phyloP scores from a whole-genome alignment of 2,888 invertebrate genomes.

The Congeria kusceri region DNA sequence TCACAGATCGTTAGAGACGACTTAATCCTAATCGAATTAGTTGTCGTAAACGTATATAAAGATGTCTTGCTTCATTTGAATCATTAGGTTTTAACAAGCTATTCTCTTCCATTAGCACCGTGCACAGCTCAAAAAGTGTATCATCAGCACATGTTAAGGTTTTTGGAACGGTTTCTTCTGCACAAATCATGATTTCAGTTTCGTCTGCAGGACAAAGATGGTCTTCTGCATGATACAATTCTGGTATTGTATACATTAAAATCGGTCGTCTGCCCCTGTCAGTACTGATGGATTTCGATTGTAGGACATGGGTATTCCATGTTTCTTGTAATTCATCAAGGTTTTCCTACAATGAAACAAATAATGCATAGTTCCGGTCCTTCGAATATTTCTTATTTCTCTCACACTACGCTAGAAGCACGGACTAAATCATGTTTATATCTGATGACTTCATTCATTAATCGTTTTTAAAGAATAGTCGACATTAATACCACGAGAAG shows the following conservation, averaged over 20 bases:
- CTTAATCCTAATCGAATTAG: slow-evolving; percentile 15
- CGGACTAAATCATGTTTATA: too few relatives aligned
- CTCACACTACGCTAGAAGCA: too few relatives aligned
- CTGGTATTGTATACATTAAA: slow-evolving; percentile 26
- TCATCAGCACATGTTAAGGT: slow-evolving; percentile 17
- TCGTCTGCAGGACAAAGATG: slow-evolving; percentile 25
- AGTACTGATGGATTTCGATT: slow-evolving; percentile 9
- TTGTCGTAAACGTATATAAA: slow-evolving; percentile 20
- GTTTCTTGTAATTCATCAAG: slow-evolving; percentile 24
- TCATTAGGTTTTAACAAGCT: neutral
- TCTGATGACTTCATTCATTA: too few relatives aligned
- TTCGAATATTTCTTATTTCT: too few relatives aligned
- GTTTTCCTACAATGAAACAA: slow-evolving; percentile 11
- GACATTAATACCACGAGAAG: too few relatives aligned
- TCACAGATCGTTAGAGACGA: slow-evolving; percentile 5
- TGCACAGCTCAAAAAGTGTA: slow-evolving; percentile 18
- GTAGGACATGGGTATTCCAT: slow-evolving; percentile 24
- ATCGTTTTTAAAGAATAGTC: too few relatives aligned
- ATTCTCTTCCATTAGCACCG: slow-evolving; percentile 19
- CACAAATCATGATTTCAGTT: slow-evolving; percentile 16
- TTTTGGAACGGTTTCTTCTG: slow-evolving; percentile 31
- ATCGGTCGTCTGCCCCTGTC: slow-evolving; percentile 19
- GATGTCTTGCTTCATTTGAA: slow-evolving; percentile 22
- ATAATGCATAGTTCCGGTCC: neutral
- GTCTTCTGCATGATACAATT: slow-evolving; percentile 11